Evolutionary conservation across 37 sponge, comb jelly and placozoan species (phyloP), one percentile per base, ranked within the genome.

Genomic region (Halisarca cf. caerulea): DNA sequence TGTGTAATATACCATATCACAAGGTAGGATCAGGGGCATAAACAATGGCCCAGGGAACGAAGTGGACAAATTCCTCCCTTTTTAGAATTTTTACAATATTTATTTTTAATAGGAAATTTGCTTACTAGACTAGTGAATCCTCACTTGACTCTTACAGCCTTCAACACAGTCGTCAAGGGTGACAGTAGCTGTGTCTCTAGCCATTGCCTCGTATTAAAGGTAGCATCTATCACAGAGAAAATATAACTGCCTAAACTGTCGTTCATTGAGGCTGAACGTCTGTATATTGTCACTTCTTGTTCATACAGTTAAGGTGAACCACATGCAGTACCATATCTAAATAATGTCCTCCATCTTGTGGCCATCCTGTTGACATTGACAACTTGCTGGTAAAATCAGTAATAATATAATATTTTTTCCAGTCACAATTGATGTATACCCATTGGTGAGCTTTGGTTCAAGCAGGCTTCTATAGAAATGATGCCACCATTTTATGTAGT

Each of bases 341-440:
- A 6, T 39, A 44, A n/a, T n/a, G n/a, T n/a, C 44, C 15, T 41
- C 24, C 15, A 74, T n/a, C 42, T 25, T 35, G 77, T 44, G 40
- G 18, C 77, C 77, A 74, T 5, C 45, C 18, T 23, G 7, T 39
- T 39, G 0, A 9, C 77, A 21, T 9, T 1, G 30, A 3, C 8
- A 21, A 24, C 2, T 24, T 0, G 7, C 33, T 4, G 81, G 11
- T 25, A 84, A 73, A 40, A 74, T 53, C 23, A 89, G 40, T 6
- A 61, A 84, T 21, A 91, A 55, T 1, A n/a, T 34, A 20, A 85
- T 87, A 43, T 83, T 69, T 42, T 87, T 82, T 73, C 87, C 78
- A 14, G 44, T 84, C 60, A 91, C 81, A 77, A 87, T 60, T 5
- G 69, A 44, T 3, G 58, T 55, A 58, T 27, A 58, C 14, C 59